A percentile compares a stretch with the other conserved stretches of the same genome.
Evolutionary conservation across 1,140 invertebrate species (phyloP).

Genomic region (Leptinotarsa defecta): DNA sequence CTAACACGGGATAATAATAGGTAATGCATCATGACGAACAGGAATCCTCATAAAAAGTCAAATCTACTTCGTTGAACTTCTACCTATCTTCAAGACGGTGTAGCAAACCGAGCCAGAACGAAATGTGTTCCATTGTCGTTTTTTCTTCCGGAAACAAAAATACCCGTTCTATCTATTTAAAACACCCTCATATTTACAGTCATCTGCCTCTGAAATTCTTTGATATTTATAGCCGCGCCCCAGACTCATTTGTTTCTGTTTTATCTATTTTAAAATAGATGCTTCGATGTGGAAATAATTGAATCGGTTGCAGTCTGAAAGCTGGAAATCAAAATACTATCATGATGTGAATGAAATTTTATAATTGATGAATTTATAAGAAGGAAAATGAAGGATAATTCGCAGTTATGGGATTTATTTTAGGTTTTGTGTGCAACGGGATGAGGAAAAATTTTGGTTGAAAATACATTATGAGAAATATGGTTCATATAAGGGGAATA

Average conservation of each 20-base stretch:
- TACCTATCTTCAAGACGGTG: background rate
- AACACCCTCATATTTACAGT: constrained; percentile 31
- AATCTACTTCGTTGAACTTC: background rate
- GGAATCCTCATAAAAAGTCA: no score
- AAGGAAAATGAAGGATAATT: no score
- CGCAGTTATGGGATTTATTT: no score
- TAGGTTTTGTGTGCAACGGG: no score
- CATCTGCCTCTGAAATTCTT: constrained; percentile 31
- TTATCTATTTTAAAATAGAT: constrained; percentile 26
- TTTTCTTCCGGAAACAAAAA: constrained; percentile 25
- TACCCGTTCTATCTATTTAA: constrained; percentile 25
- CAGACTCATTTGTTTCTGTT: constrained; percentile 28
- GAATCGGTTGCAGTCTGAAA: background rate
- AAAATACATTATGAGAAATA: no score
- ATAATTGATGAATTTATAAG: no score
- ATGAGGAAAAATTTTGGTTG: no score
- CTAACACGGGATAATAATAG: no score
- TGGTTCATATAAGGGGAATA: no score
- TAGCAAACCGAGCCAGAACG: background rate
- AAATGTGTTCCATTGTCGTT: constrained; percentile 6
- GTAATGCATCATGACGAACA: no score
- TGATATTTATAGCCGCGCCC: constrained; percentile 23
- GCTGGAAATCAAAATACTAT: background rate
- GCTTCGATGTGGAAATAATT: constrained; percentile 13
- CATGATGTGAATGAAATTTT: no score